These are phyloP conservation scores for Lutjanus argentimaculatus DNA, from an alignment of 2,797 vertebrate genomes.

Conservation along the genomic window DNA sequence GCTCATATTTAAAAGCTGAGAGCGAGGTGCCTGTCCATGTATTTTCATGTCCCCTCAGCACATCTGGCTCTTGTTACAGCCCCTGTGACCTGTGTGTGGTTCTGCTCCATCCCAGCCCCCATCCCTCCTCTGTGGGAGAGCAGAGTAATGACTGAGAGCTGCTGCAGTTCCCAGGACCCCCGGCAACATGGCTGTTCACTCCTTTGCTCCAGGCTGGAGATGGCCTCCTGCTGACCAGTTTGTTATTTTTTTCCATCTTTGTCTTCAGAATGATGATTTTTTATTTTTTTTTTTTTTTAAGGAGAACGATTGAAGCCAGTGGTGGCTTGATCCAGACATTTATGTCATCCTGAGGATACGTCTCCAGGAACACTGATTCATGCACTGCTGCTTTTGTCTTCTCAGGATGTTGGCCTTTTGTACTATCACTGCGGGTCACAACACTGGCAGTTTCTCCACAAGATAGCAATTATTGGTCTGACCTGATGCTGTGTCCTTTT, in stretches of 20 bases:
- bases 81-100: conserved; percentile 80
- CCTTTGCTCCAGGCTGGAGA: conserved; percentile 62
- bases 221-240: conserved; percentile 61
- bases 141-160: conserved; percentile 70
- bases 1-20: conserved; percentile 50
- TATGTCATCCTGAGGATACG: conserved; percentile 50
- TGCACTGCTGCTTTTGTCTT: conserved; percentile 34
- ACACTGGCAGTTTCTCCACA: conserved; percentile 9
- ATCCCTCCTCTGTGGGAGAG: conserved; percentile 69
- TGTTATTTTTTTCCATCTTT: conserved; percentile 43
- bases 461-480: conserved; percentile 29
- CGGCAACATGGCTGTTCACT: conserved; percentile 70
- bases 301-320: conserved; percentile 38
- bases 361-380: conserved; percentile 47
- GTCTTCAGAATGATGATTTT: conserved; percentile 34
- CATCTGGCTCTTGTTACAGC: conserved; percentile 87
- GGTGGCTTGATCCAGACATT: conserved; percentile 42
- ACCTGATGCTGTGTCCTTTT: conserved; percentile 30
- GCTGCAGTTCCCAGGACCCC: conserved; percentile 74
- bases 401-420: conserved; percentile 28
- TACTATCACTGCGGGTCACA: conserved; percentile 25
- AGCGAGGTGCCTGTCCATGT: conserved; percentile 64
- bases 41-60: conserved; percentile 76
- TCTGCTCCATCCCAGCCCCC: conserved; percentile 74
- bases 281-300: background rate